Base-by-base conservation (phyloP, 2,888 invertebrate species). In the Celastrina argiolus region DNA sequence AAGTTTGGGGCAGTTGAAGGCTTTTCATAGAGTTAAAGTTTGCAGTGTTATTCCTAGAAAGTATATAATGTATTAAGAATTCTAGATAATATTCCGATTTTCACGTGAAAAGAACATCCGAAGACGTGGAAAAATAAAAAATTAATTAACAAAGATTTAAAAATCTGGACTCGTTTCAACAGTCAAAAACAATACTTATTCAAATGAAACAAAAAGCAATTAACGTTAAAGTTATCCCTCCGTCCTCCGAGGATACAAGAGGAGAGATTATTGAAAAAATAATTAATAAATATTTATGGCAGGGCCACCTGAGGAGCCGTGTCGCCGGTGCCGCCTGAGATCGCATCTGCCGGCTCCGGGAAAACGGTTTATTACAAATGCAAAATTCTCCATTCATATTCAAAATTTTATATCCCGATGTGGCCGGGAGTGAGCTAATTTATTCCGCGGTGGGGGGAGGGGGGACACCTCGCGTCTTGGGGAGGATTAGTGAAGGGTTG, bases 351-450 rank as follows among this genome's bases (percentile, higher is more conserved):
- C 85, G 84, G 81, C 81, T 75, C 79, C 80, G 84, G 83, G 88
- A 92, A 93, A 92, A 92, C 92, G 93, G 92, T 94, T 95, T 94
- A 95, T 95, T 95, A 94, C 93, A 93, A 93, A 95, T 95, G 95
- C 95, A 94, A 95, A 95, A 95, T 94, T 94, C 93, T 93, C 94
- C 94, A 95, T 95, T 95, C 95, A 95, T 95, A 95, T 95, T 95
- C 95, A 95, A 95, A 95, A 95, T 95, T 95, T 95, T 95, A 95
- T 95, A 95, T 95, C 94, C 94, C 93, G 84, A 92, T 92, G 93
- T 93, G 91, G 88, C 83, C 84, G 87, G 92, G 92, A 93, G 91
- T 92, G 90, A 92, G 93, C 94, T 95, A 95, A 95, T 95, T 94
- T 95, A 95, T 95, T 94, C 94, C 83, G 87, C 76, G 88, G 89